Base-by-base conservation (phyloP, 2,797 vertebrate species). In the Lacerta bilineata region DNA sequence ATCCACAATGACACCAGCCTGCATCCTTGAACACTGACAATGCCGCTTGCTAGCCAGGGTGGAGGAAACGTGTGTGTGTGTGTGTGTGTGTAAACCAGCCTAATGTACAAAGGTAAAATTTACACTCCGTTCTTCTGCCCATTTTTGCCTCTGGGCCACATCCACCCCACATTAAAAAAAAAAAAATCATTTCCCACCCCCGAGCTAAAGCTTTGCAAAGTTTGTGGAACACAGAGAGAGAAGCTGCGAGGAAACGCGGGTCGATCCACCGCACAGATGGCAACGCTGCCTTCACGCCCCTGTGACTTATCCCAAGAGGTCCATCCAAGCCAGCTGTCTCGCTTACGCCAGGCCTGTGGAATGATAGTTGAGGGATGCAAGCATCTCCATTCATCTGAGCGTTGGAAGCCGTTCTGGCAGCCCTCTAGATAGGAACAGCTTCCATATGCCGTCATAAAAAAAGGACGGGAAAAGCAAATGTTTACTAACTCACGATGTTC, bases 381-480 rank as follows among this genome's bases (percentile, higher is more conserved):
- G 29, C 94, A 89, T 85, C 94, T 94, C 95, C 94, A 91, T 94
- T 95, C 74, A 93, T 94, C 87, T 69, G 94, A 96, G 96, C 93
- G 36, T 95, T 96, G 95, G 91, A 76, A 90, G 95, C 83, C 83
- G 80, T 94, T 94, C 95, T 95, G 89, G 92, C 17, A 69, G 85
- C 43, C 84, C 91, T 90, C 81, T 91, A 92, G 92, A 94, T 36
- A 93, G 93, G 96, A 96, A 96, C 95, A 92, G 94, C 94, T 95
- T 96, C 96, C 97, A 96, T 96, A 96, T 97, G 97, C 95, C 88
- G 25, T 94, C 93, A 93, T 96, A 7, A 66, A 91, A 33, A 85
- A 91, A 64, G 64, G 75, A 84, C 74, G 88, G 78, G 5, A 81
- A 36, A 27, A 77, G 46, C 29, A 89, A 93, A 94, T 94, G 85